Conservation (phyloP, 2,797 vertebrate genomes). For the Dipus sagitta region DNA sequence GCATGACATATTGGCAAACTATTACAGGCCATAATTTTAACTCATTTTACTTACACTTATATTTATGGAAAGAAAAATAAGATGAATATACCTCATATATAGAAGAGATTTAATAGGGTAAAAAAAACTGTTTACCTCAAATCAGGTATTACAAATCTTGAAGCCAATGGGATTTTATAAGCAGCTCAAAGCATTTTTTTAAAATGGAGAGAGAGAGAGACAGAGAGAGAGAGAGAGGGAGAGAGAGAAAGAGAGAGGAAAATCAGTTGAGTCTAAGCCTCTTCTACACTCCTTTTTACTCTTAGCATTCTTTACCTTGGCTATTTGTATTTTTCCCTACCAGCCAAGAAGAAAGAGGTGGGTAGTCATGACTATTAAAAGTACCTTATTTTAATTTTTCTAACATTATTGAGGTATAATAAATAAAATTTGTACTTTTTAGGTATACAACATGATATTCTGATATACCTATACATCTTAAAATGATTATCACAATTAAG, state of each 20-base stretch:
- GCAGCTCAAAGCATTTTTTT: slow-evolving; percentile 22
- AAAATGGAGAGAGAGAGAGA: slow-evolving; percentile 32
- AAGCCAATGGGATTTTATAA: slow-evolving; percentile 65
- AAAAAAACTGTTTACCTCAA: slow-evolving; percentile 57
- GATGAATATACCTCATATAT: slow-evolving; percentile 60
- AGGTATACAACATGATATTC: background rate
- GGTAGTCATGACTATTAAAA: slow-evolving; percentile 35
- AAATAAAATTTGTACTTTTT: background rate
- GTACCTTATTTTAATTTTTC: background rate
- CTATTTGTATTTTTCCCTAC: slow-evolving; percentile 40
- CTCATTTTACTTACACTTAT: slow-evolving; percentile 71
- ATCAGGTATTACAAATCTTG: slow-evolving; percentile 60
- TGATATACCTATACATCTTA: background rate
- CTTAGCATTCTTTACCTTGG: background rate
- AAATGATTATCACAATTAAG: background rate
- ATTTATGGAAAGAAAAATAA: slow-evolving; percentile 66
- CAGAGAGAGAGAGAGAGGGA: slow-evolving; percentile 9
- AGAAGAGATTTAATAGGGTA: slow-evolving; percentile 56
- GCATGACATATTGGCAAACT: slow-evolving; percentile 64
- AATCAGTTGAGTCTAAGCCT: background rate
- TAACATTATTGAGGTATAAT: background rate
- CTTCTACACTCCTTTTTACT: slow-evolving; percentile 6
- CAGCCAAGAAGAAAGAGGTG: slow-evolving; percentile 9
- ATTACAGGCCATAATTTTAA: slow-evolving; percentile 65
- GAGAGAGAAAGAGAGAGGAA: slow-evolving; percentile 25